Conservation (phyloP, 2,888 invertebrate genomes). For the Spicauda simplicius region DNA sequence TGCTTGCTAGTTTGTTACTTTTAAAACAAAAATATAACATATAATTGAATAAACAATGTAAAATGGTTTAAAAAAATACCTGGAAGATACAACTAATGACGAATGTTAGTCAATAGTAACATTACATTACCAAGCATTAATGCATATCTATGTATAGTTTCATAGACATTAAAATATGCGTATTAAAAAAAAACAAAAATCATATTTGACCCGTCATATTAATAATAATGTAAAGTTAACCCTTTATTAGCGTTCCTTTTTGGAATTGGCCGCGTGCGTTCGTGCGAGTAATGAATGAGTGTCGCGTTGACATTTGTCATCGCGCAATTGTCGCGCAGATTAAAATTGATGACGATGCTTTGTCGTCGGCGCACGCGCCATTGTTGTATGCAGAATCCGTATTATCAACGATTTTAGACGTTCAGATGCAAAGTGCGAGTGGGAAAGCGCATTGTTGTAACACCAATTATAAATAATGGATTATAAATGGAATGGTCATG, state of each 20-base stretch:
- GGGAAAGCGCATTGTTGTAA: slow-evolving; percentile 24
- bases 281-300: slow-evolving; percentile 78
- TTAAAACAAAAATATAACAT: too few relatives aligned
- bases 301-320: slow-evolving; percentile 83
- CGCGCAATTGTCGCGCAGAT: slow-evolving; percentile 83
- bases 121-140: not conserved
- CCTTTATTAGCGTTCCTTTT: slow-evolving; percentile 77
- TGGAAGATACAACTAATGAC: too few relatives aligned
- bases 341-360: slow-evolving; percentile 84
- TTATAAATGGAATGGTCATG: slow-evolving; percentile 18
- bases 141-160: too few relatives aligned
- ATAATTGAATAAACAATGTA: too few relatives aligned
- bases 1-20: too few relatives aligned
- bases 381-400: slow-evolving; percentile 61
- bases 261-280: slow-evolving; percentile 68
- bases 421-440: slow-evolving; percentile 30
- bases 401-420: slow-evolving; percentile 66
- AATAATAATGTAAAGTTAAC: slow-evolving; percentile 69
- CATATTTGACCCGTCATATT: slow-evolving; percentile 64
- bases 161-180: not conserved
- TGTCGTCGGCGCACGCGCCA: slow-evolving; percentile 63
- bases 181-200: slow-evolving; percentile 12
- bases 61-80: too few relatives aligned
- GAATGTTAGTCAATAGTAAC: not conserved
- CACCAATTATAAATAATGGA: slow-evolving; percentile 27